Percentiles rank a stretch among this genome's conserved stretches.
Conservation (phyloP, 2,113 vertebrate genomes). For the Brienomyrus longianalis region DNA sequence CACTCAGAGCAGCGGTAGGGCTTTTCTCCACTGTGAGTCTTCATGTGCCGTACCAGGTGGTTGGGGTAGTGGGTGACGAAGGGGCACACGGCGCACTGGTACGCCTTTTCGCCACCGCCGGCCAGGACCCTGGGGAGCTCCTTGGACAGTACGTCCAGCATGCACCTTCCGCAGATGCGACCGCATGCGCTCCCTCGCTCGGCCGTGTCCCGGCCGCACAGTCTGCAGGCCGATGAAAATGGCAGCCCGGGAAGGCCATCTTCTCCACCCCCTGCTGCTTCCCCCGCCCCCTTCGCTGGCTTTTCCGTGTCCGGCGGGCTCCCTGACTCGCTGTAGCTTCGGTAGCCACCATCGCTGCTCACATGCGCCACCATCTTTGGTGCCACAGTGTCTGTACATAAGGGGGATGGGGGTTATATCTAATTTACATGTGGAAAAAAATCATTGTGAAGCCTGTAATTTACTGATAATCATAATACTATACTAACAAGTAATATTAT, state of each 20-base stretch:
- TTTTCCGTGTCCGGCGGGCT: conserved; percentile 32
- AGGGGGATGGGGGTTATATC: background rate
- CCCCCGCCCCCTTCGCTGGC: conserved; percentile 13
- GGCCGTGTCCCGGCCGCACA: conserved; percentile 81
- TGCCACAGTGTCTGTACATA: conserved; percentile 48
- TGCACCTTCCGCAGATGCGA: conserved; percentile 81
- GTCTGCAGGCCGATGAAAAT: conserved; percentile 82
- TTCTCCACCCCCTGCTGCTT: conserved; percentile 34
- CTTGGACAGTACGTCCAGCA: conserved; percentile 71
- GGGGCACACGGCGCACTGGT: conserved; percentile 82
- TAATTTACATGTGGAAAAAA: background rate
- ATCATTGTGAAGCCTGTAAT: background rate
- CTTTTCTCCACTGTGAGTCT: conserved; percentile 95
- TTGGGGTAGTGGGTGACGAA: conserved; percentile 96
- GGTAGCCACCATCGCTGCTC: conserved; percentile 36
- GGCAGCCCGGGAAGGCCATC: conserved; percentile 69
- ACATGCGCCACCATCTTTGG: conserved; percentile 56
- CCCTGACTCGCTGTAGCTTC: conserved; percentile 18
- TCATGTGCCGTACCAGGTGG: conserved; percentile 95
- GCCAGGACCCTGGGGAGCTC: conserved; percentile 58
- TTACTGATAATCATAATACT: background rate
- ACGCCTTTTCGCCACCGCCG: conserved; percentile 73
- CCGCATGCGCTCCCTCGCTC: conserved; percentile 78
- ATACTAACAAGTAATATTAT: background rate
- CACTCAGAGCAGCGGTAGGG: conserved; percentile 91